Base-by-base conservation (phyloP, 2,113 vertebrate species). In the Barnardius zonarius region DNA sequence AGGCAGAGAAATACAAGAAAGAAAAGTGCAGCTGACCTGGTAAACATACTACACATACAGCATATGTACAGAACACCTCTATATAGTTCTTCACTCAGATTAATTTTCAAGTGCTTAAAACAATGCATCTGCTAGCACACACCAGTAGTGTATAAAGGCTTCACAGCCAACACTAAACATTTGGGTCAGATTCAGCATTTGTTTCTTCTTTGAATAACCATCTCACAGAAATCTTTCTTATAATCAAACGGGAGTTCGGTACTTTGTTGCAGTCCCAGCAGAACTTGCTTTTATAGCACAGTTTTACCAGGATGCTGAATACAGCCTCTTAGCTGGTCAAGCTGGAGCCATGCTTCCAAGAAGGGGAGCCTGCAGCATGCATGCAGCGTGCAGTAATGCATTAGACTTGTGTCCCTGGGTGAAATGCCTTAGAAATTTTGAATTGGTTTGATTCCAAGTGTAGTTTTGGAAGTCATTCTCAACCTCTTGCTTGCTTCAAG, bases 281-380 rank as follows among this genome's bases (percentile, higher is more conserved):
- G 88, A 95, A 95, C 67, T 61, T 84, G 88, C 67, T 91, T 87
- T 96, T 88, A 78, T 41, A 91, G 94, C 89, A 79, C 77, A 89
- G 75, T 89, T 96, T 90, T 91, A 82, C 90, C 84, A 86, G 91
- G 89, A 73, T 76, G 77, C 83, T 73, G 77, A 81, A 79, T 27
- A 62, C 35, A 93, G 77, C 51, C 83, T 93, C 55, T 78, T 55
- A 92, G 83, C 92, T 92, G 68, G 64, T 69, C 79, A 90, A 95
- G 90, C 92, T 82, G 63, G 66, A 96, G 89, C 88, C 92, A 96
- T 94, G 96, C 96, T 91, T 82, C 66, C 86, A 92, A 76, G 81
- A 59, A 95, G 25, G 51, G 76, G 88, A 89, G 86, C 86, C 90
- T 82, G 77, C 77, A 86, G 95, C 93, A 92, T 92, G 95, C 95